Percentiles rank a stretch among this genome's conserved stretches.
Conservation (phyloP, 2,888 invertebrate species). For the Stenodema calcarata region DNA sequence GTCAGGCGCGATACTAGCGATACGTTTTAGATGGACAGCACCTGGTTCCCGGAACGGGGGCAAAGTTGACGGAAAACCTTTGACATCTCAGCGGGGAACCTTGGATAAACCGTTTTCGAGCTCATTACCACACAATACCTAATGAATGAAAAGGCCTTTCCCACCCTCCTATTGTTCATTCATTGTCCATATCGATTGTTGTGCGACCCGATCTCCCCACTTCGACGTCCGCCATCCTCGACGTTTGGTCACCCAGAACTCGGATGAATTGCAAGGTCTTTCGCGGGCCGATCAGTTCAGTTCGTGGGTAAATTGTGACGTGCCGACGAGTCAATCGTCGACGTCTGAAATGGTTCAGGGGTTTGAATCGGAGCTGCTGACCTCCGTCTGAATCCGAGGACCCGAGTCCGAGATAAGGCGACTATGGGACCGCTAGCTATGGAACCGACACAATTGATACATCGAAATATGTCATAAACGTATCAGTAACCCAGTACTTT, state of each 20-base stretch:
- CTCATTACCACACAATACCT: constrained; percentile 54
- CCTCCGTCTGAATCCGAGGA: too few species aligned
- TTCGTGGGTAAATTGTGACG: too few species aligned
- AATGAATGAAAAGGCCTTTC: constrained; percentile 50
- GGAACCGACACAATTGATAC: too few species aligned
- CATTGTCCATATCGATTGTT: constrained; percentile 49
- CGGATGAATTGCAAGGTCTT: not conserved
- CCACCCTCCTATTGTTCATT: constrained; percentile 48
- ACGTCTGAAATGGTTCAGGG: too few species aligned
- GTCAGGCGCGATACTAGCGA: too few species aligned
- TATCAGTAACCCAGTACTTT: too few species aligned
- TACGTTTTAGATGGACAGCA: not conserved
- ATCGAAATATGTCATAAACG: too few species aligned
- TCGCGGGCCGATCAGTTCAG: too few species aligned
- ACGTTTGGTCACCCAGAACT: not conserved
- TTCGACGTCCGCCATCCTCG: not conserved
- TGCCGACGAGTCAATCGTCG: too few species aligned
- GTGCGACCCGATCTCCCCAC: constrained; percentile 23
- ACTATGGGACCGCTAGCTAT: too few species aligned
- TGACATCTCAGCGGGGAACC: constrained; percentile 30
- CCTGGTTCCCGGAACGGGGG: constrained; percentile 18
- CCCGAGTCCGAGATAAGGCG: too few species aligned
- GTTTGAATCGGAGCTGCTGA: too few species aligned
- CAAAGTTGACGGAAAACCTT: constrained; percentile 41
- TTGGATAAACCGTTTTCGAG: constrained; percentile 3